Evolutionary conservation across 2,797 vertebrate genomes (phyloP), one percentile per base, ranked within the genome.

Genomic region (Onychomys torridus): DNA sequence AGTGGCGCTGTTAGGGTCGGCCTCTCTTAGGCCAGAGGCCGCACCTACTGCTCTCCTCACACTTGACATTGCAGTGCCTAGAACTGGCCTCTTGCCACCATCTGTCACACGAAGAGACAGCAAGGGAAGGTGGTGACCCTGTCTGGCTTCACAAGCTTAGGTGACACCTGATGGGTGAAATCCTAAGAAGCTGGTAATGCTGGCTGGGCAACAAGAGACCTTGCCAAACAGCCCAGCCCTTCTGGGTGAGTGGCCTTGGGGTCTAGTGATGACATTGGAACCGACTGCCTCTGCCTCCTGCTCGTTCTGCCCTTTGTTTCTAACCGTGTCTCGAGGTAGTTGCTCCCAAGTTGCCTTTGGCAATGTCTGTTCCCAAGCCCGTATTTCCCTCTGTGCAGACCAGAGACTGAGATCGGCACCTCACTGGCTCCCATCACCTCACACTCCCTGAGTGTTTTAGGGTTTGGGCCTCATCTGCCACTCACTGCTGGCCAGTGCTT

Each of bases 221-320:
- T 57, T 9, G 29, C 19, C 17, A 3, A 10, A 13, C 27, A 21
- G 76, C 59, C 23, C 0, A 14, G 25, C 65, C 1, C 4, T 61
- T 49, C 34, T 6, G 32, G n/a, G 59, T 0, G n/a, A 14, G 55
- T 2, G 77, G 27, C 67, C n/a, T 27, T 27, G 75, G 57, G 52
- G 75, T 91, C 17, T 37, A 2, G 0, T 27, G 32, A 1, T 5
- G 21, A 59, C 40, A 2, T 40, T 12, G 0, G 2, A 69, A 7
- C 61, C 3, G 43, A 0, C 0, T 37, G 25, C 46, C 9, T 12
- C 32, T 71, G 13, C n/a, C n/a, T 71, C 34, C 27, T 59, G 55
- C 1, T 63, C 8, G 0, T 8, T 69, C 52, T 29, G n/a, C 61
- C 11, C 49, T 13, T 40, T n/a, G 21, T 43, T 19, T 55, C 34